Conservation (phyloP, 2,888 invertebrate species). For the Smittia sp. region DNA sequence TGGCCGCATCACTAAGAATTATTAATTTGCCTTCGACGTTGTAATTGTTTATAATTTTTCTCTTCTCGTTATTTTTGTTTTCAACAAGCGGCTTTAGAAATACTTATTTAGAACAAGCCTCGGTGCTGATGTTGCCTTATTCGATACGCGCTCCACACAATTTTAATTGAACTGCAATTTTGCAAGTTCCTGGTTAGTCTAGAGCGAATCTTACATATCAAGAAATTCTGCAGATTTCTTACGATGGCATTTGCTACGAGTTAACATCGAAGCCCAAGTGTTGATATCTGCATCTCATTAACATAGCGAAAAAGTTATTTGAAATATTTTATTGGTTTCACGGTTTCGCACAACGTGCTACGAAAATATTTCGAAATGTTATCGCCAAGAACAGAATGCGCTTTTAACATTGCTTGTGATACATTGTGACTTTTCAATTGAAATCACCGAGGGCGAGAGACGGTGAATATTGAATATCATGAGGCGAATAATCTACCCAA, state of each 20-base stretch:
- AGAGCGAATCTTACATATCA: background rate
- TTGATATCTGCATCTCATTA: conserved; percentile 36
- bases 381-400: background rate
- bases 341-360: background rate
- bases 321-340: conserved; percentile 18
- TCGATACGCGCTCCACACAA: background rate
- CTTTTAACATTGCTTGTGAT: background rate
- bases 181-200: background rate
- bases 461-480: background rate
- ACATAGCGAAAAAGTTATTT: conserved; percentile 17
- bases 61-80: background rate
- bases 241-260: background rate
- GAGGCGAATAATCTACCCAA: background rate
- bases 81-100: background rate
- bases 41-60: conserved; percentile 30
- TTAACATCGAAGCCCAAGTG: background rate
- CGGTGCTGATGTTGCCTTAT: conserved; percentile 13
- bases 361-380: background rate
- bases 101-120: conserved; percentile 18
- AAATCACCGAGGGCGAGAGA: background rate
- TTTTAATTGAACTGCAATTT: conserved; percentile 21
- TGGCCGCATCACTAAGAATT: conserved; percentile 17
- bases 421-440: background rate
- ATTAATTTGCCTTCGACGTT: conserved; percentile 34
- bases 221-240: background rate